A percentile compares a stretch with the other conserved stretches of the same genome.
These are phyloP conservation scores for Accipiter superciliosus DNA, from an alignment of 2,797 vertebrate species.

Conservation along the genomic window DNA sequence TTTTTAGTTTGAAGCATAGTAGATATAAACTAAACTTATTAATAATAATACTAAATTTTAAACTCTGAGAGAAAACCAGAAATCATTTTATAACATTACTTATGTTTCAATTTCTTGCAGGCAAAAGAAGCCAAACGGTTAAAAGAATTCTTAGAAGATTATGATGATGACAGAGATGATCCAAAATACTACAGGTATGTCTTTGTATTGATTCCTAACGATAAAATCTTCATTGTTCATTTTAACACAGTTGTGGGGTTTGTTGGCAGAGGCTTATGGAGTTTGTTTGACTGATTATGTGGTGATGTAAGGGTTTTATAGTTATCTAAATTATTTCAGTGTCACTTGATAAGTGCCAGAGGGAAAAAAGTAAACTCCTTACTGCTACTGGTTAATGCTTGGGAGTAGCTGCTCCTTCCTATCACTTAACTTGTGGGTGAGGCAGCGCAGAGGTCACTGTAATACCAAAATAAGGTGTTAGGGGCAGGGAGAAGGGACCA, in stretches of 20 bases:
- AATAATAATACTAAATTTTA: not conserved
- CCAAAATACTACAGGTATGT: conserved; percentile 95
- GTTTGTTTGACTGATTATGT: not conserved
- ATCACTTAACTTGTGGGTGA: not conserved
- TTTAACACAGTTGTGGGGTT: not conserved
- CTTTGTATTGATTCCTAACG: not conserved
- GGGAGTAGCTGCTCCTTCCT: not conserved
- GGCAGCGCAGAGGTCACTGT: not conserved
- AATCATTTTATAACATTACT: not conserved
- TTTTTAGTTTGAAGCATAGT: not conserved
- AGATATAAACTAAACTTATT: not conserved
- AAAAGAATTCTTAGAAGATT: conserved; percentile 98
- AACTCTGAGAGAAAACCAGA: not conserved
- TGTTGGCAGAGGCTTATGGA: not conserved
- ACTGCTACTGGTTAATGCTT: not conserved
- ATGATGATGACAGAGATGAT: conserved; percentile 97
- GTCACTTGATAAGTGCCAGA: not conserved
- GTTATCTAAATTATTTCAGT: not conserved
- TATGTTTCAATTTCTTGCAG: conserved; percentile 70
- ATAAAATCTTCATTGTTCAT: not conserved
- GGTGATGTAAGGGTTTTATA: not conserved
- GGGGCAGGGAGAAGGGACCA: not conserved
- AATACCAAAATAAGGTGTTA: not conserved
- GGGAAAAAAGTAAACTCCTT: not conserved
- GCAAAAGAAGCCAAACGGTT: conserved; percentile 96